phyloP scores from a whole-genome alignment of 64 coral and sea anemone genomes.

The Porites lutea region DNA sequence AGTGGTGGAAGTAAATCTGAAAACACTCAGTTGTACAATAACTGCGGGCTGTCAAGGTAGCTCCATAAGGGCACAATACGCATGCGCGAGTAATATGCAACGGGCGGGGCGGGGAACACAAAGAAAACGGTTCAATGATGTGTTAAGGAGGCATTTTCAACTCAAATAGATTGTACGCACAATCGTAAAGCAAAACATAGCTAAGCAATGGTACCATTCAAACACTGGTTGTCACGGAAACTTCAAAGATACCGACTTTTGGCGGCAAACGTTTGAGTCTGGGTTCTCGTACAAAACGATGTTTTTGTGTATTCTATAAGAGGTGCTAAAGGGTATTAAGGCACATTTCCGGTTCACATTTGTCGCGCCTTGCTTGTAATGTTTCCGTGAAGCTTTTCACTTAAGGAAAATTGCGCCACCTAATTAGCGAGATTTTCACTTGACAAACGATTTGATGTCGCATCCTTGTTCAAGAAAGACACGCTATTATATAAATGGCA shows the following conservation, averaged over 20 bases:
- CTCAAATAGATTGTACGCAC: not conserved
- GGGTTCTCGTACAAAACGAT: constrained; percentile 27
- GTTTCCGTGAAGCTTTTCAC: not conserved
- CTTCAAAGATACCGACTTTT: constrained; percentile 36
- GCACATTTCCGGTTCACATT: constrained; percentile 38
- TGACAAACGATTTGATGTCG: not conserved
- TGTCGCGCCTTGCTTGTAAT: not conserved
- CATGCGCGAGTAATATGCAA: not conserved
- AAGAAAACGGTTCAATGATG: constrained; percentile 25
- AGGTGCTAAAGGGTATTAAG: constrained; percentile 28
- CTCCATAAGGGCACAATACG: not conserved
- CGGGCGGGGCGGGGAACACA: not conserved
- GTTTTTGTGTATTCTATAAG: constrained; percentile 13
- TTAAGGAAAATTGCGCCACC: not conserved
- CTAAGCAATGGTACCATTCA: constrained; percentile 9
- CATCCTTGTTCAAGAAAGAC: not conserved
- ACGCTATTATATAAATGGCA: not conserved
- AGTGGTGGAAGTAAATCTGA: no score
- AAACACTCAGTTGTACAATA: no score
- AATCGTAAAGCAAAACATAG: constrained; percentile 14
- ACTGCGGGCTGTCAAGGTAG: no score
- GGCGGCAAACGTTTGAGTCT: constrained; percentile 45
- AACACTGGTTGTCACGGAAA: not conserved
- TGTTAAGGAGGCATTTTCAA: constrained; percentile 18
- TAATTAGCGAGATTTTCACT: constrained; percentile 16